Base-by-base conservation (phyloP, 1,140 invertebrate species). In the Anagrus nilaparvatae region DNA sequence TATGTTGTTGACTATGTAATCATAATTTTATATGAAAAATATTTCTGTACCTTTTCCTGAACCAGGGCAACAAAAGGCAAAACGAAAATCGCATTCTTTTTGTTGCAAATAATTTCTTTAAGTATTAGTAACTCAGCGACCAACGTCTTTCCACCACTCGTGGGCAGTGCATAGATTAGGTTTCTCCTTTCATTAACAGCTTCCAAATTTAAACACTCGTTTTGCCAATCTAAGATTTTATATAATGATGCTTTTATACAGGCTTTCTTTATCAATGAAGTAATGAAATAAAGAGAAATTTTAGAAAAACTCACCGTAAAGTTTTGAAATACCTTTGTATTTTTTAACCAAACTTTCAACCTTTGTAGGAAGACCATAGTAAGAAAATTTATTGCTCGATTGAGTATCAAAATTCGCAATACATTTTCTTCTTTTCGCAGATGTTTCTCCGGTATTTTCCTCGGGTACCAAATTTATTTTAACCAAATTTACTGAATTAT, bases 51-150 rank as follows among this genome's bases (percentile, higher is more conserved):
- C 72, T 97, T 97, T 70, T 98, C 94, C 63, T 98, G 92, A 4
- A 97, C 94, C 54, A 98, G 84, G 7, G 93, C 84, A 24, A 97
- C 87, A 73, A 86, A 97, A 2, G 94, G 94, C 23, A 98, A 63
- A 53, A 97, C 78, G 51, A 97, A 86, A 25, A 98, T 63, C 20
- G 78, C 86, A 77, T 95, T 88, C 51, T 78, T 81, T 52, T 84
- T 79, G 28, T 79, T 71, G 50, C 81, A 79, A 14, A 94, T 55
- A 2, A 97, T 60, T 70, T 95, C 87, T 43, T 78, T 71, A 1
- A 97, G 61, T 69, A 97, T 94, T 21, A 97, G 68, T 46, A 98
- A 82, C 71, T 97, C 95, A 17, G 94, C 93, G 5, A 97, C 90
- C 19, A 97, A 65, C 9, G 95, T 98, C 78, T 95, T 95, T 3